Evolutionary conservation across 2,113 vertebrate species (phyloP).

Genomic region (Phrynosoma blainvillii): DNA sequence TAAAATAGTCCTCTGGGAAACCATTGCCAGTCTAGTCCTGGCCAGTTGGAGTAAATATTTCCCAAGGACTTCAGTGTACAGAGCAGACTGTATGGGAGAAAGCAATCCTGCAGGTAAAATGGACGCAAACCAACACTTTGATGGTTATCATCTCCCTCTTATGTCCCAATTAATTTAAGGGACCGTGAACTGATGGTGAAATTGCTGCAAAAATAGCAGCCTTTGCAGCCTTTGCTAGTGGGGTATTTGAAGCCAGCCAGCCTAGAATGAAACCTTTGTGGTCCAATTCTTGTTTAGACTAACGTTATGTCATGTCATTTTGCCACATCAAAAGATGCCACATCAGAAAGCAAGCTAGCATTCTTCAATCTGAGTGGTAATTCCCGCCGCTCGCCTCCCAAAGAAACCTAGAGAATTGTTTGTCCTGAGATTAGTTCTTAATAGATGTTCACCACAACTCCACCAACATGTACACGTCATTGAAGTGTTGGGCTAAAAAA

Average conservation of each 20-base stretch:
- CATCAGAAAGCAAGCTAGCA: background rate
- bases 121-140: too few species aligned
- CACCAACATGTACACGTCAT: background rate
- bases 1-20: too few species aligned
- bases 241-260: background rate
- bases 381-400: too few species aligned
- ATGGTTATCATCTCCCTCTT: background rate
- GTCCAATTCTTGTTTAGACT: background rate
- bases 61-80: too few species aligned
- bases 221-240: background rate
- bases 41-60: too few species aligned
- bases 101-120: too few species aligned
- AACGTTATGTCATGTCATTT: background rate
- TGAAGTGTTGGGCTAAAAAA: background rate
- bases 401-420: background rate
- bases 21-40: too few species aligned
- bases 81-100: too few species aligned
- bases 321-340: conserved; percentile 23
- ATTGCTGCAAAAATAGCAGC: background rate
- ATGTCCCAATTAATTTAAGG: background rate
- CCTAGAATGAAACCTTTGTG: background rate
- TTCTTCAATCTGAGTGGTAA: background rate
- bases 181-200: background rate
- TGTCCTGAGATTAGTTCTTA: background rate
- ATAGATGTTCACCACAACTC: background rate